These are phyloP conservation scores for Megalurothrips usitatus DNA, from an alignment of 2,888 invertebrate genomes.

Conservation along the genomic window DNA sequence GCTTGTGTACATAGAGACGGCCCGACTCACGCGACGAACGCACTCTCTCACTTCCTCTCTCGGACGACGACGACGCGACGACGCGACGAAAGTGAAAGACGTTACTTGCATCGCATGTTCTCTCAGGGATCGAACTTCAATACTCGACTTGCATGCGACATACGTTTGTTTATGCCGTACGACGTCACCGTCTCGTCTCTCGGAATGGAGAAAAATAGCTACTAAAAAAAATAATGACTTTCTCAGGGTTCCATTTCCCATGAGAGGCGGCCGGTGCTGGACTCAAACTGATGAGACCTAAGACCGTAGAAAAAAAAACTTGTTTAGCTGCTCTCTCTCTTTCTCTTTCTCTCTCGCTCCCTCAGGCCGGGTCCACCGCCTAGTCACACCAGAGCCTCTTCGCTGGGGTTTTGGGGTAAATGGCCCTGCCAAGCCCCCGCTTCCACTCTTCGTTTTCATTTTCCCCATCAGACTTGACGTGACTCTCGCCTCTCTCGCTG, in stretches of 20 bases:
- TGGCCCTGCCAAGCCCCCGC: background rate
- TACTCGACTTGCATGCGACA: background rate
- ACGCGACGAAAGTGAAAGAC: conserved; percentile 10
- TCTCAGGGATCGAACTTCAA: background rate
- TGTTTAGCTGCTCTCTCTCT: conserved; percentile 8
- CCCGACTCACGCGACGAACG: too few relatives aligned
- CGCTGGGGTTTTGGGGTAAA: conserved; percentile 21
- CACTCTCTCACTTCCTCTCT: background rate
- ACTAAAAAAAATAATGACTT: background rate
- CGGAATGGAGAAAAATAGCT: conserved; percentile 17
- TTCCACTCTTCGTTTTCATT: background rate
- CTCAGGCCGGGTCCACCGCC: conserved; percentile 4
- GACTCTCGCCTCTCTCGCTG: background rate
- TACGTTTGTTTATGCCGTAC: conserved; percentile 1
- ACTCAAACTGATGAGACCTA: background rate
- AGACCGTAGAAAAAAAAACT: background rate
- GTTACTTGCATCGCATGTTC: background rate
- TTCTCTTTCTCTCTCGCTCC: background rate
- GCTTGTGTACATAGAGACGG: too few relatives aligned
- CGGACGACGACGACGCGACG: conserved; percentile 1
- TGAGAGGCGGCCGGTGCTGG: conserved; percentile 18
- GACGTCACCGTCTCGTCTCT: conserved; percentile 19
- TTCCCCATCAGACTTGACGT: background rate
- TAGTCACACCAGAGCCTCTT: conserved; percentile 7
- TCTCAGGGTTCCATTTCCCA: conserved; percentile 24